Conservation (phyloP, 35 echinoderm and acorn worm genomes). For the Ophioderma brevispina region DNA sequence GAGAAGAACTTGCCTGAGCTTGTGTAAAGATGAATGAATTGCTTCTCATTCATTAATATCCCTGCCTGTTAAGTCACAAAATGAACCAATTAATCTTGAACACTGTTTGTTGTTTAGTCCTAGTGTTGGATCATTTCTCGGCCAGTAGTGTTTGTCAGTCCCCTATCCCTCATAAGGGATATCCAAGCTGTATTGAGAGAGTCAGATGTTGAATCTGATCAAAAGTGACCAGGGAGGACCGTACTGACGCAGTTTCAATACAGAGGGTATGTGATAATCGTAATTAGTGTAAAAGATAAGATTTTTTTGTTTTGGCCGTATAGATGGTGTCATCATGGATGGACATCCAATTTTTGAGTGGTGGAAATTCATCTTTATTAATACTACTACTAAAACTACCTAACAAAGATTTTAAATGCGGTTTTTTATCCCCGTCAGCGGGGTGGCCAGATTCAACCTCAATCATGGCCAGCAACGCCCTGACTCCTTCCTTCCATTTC, state of each 20-base stretch:
- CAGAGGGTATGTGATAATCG: neutral
- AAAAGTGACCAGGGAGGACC: neutral
- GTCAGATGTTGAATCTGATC: neutral
- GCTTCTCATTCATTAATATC: neutral
- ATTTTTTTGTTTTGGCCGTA: no score
- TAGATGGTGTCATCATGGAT: no score
- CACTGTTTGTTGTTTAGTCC: constrained; percentile 7
- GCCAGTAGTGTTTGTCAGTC: constrained; percentile 66
- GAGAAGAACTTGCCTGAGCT: neutral
- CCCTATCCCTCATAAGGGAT: constrained; percentile 43
- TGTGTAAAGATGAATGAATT: neutral
- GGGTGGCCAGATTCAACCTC: no score
- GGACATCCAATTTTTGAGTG: no score
- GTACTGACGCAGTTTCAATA: neutral
- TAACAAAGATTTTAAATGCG: no score
- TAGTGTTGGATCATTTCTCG: constrained; percentile 68
- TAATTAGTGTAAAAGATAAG: no score
- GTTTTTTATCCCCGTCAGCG: no score
- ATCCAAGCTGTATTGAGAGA: constrained; percentile 45
- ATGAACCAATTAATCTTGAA: neutral
- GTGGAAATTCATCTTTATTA: no score
- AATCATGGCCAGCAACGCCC: no score
- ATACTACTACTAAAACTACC: no score
- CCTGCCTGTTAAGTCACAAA: neutral
- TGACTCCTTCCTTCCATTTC: no score